Evolutionary conservation across 1,140 invertebrate genomes (phyloP), one percentile per base, ranked within the genome.

Genomic region (Halesus radiatus): DNA sequence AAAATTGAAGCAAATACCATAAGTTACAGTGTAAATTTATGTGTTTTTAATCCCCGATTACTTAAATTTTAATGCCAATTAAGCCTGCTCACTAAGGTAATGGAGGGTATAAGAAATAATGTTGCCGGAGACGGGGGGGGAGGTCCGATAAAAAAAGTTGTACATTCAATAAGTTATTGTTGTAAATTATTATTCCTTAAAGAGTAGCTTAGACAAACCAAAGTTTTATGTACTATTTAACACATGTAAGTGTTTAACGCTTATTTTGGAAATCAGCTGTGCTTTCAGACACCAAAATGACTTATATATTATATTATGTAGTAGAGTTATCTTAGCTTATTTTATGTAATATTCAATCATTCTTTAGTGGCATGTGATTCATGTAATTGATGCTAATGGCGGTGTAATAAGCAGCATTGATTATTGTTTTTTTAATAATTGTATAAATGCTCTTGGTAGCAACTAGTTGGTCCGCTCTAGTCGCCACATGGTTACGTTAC

Each of bases 231-330:
- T 18, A 56, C 7, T 18, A 18, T n/a, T 56, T 18, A 56, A 18
- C 5, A 5, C 6, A 56, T 56, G 16, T 54, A 54, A 73, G 70
- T 50, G 70, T 73, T 15, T 3, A 56, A 73, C 70, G 70, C 70
- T 73, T 73, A 73, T 53, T 73, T 73, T 64, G 60, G 58, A 64
- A 23, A 22, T 64, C 20, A 64, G 8, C 60, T 64, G 60, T 64
- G 29, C 60, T 64, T 62, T 64, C 23, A 29, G 29, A 29, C 15
- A 64, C 60, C 60, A 64, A 64, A 64, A 29, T 64, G 26, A 56
- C n/a, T n/a, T n/a, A 18, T 45, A 64, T 26, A 29, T 64, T 22
- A 56, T 18, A 56, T 32, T 45, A 13, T 45, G 13, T 3, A 1
- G 5, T 45, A 45, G 7, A 54, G n/a, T 56, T 56, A 7, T 18